Evolutionary conservation across 2,888 invertebrate species (phyloP).

Genomic region (Pterostichus niger): DNA sequence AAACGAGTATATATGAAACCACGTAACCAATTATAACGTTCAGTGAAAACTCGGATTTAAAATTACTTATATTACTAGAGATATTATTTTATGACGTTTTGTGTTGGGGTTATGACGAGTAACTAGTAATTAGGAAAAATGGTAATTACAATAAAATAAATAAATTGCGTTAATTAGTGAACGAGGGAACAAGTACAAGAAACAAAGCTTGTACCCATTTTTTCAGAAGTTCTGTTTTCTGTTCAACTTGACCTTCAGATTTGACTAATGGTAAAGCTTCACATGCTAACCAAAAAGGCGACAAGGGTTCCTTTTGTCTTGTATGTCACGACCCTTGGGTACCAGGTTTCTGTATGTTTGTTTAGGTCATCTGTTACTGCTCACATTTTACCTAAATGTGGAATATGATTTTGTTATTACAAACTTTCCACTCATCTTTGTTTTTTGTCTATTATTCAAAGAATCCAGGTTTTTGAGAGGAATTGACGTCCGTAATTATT

Average conservation of each 20-base stretch:
- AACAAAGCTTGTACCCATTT: not conserved
- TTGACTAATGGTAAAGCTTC: slow-evolving; percentile 21
- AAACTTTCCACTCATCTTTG: not conserved
- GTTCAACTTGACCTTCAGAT: slow-evolving; percentile 13
- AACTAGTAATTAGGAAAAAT: no score
- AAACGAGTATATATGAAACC: no score
- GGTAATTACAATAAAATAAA: no score
- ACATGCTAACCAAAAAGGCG: slow-evolving; percentile 14
- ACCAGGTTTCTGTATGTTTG: slow-evolving; percentile 32
- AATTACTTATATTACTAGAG: no score
- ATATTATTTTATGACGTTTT: no score
- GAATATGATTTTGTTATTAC: slow-evolving; percentile 25
- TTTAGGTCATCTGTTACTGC: slow-evolving; percentile 33
- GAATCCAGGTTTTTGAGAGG: not conserved
- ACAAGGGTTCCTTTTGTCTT: slow-evolving; percentile 36
- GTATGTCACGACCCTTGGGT: slow-evolving; percentile 43
- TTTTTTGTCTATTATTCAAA: not conserved
- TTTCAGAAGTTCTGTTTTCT: slow-evolving; percentile 7
- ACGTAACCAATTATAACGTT: no score
- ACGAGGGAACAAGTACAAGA: not conserved
- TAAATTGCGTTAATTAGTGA: no score
- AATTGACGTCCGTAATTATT: not conserved
- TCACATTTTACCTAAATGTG: slow-evolving; percentile 33
- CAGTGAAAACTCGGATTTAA: no score
- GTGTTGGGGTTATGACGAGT: no score